These are phyloP conservation scores for Xiphorhynchus elegans DNA, from an alignment of 2,113 vertebrate genomes.

Conservation along the genomic window DNA sequence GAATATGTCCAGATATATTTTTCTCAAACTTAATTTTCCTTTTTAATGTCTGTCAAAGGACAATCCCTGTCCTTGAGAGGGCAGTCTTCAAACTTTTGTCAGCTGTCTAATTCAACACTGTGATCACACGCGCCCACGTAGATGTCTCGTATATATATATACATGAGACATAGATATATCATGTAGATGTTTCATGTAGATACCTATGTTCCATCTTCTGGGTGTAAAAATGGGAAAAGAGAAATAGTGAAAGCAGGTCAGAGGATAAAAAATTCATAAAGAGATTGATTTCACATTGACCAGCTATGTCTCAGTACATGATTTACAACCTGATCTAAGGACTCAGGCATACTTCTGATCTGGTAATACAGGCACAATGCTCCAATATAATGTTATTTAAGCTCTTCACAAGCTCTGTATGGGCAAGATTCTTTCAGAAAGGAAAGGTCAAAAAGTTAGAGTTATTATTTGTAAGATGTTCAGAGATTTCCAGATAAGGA, in stretches of 20 bases:
- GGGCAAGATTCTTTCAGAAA: neutral
- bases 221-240: neutral
- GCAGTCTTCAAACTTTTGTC: neutral
- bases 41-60: neutral
- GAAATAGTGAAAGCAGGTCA: neutral
- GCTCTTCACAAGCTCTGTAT: neutral
- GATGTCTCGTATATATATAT: neutral
- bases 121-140: rapidly evolving
- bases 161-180: neutral
- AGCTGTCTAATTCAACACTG: neutral
- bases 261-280: neutral
- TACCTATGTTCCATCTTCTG: neutral
- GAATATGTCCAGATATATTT: neutral
- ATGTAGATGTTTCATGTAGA: neutral
- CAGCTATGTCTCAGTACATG: neutral
- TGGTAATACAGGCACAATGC: neutral
- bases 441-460: neutral
- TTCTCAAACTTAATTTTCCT: neutral
- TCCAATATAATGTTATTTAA: neutral
- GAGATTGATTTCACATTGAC: neutral
- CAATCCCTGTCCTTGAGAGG: neutral
- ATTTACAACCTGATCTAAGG: neutral
- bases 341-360: neutral
- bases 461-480: neutral
- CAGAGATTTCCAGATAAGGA: neutral